Evolutionary conservation across 2,888 invertebrate genomes (phyloP), one percentile per base, ranked within the genome.

Genomic region (Julus scandinavius): DNA sequence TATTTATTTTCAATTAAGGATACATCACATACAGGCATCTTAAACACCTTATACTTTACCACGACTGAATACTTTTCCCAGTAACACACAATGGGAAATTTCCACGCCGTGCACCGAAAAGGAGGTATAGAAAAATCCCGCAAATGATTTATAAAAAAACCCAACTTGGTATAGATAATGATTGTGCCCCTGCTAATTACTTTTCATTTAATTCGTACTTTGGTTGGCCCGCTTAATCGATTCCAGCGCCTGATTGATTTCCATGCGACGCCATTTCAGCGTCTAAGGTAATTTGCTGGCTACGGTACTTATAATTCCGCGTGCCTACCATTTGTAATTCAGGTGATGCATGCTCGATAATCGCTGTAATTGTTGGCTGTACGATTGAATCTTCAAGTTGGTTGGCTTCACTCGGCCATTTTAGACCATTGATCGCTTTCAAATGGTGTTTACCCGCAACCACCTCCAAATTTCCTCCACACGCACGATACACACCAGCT

Each of bases 361-460:
- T 84, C 41, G 84, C 84, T 84, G 84, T 84, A 84, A 84, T 84
- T 58, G 58, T 58, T 58, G 58, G 58, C 58, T n/a, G 17, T 58
- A 58, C 58, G 58, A 58, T 58, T 58, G 58, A 58, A 58, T 58
- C 58, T 58, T 58, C 58, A 58, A 84, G 38, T 40, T 84, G 38
- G 84, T 84, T 84, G 84, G 38, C 84, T 84, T 84, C 84, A 84
- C 38, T 84, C 58, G 58, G 58, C n/a, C 58, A 58, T 58, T 58
- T 58, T 58, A n/a, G 58, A 58, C 58, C 58, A 58, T 58, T 58
- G 58, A 58, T 58, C 58, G 58, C 58, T 58, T 58, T 58, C 58
- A 58, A 58, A 58, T 58, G 58, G 58, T 58, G 58, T 58, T 58
- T 58, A 58, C 58, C 17, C 15, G n/a, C 58, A 58, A 58, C 58